Percentiles rank a stretch among this genome's conserved stretches.
Conservation (phyloP, 1,140 invertebrate species). For the Drosophila kohkoa region DNA sequence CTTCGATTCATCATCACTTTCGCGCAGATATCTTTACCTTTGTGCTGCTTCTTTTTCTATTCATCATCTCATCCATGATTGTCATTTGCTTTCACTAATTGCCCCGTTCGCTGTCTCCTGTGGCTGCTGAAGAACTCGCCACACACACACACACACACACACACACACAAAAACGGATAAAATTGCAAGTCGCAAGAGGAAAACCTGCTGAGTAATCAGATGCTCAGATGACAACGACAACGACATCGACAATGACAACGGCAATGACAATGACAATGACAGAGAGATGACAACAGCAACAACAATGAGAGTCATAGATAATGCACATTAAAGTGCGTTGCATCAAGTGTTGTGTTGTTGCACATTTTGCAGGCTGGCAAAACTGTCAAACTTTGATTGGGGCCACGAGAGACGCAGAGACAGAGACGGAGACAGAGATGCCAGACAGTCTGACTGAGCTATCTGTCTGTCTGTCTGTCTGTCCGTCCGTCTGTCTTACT, state of each 20-base stretch:
- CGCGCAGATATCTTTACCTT: neutral
- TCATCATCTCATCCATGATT: no score
- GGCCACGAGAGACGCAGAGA: neutral
- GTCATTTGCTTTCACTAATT: conserved; percentile 6
- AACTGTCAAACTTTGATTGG: conserved; percentile 25
- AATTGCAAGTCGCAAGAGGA: conserved; percentile 8
- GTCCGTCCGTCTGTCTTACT: neutral
- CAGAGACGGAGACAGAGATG: neutral
- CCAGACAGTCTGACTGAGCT: no score
- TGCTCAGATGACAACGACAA: conserved; percentile 59
- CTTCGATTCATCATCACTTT: neutral
- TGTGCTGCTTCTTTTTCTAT: neutral
- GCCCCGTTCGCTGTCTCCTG: neutral
- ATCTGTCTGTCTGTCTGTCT: neutral
- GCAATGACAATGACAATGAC: neutral
- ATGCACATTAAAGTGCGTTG: conserved; percentile 1
- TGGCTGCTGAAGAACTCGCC: neutral
- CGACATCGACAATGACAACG: conserved; percentile 42
- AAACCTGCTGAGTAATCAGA: conserved; percentile 74
- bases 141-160: neutral
- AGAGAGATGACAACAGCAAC: neutral
- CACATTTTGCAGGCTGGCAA: conserved; percentile 45
- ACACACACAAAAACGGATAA: neutral
- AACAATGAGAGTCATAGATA: neutral
- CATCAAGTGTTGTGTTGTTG: conserved; percentile 21